Conservation (phyloP, 2,888 invertebrate genomes). For the Thumatha senex region DNA sequence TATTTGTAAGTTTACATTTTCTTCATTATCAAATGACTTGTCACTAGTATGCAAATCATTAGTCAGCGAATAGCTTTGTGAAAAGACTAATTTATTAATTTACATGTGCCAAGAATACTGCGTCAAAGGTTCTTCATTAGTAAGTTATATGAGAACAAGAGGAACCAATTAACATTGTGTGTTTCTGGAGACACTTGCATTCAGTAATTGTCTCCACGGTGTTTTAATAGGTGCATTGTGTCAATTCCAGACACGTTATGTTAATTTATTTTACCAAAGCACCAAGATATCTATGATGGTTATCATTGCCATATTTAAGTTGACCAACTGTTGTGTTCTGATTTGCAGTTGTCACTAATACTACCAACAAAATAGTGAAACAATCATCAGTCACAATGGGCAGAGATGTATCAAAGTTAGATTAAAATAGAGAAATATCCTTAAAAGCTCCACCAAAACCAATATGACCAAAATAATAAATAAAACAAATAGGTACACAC, state of each 20-base stretch:
- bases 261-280: background rate
- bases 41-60: background rate
- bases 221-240: background rate
- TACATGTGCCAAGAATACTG: background rate
- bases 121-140: background rate
- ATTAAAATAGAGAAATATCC: too few relatives aligned
- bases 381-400: too few relatives aligned
- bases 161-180: background rate
- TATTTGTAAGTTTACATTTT: too few relatives aligned
- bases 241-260: background rate
- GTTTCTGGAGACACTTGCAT: background rate
- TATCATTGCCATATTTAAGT: too few relatives aligned
- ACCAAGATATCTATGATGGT: too few relatives aligned
- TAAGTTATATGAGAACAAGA: background rate
- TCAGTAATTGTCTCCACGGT: background rate
- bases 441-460: background rate
- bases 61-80: background rate
- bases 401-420: too few relatives aligned
- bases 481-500: conserved; percentile 43
- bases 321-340: too few relatives aligned
- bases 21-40: background rate
- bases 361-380: too few relatives aligned
- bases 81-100: background rate
- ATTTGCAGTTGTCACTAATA: too few relatives aligned
- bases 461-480: conserved; percentile 21